phyloP scores from a whole-genome alignment of 2,113 vertebrate species.

The Sinocyclocheilus anophthalmus region DNA sequence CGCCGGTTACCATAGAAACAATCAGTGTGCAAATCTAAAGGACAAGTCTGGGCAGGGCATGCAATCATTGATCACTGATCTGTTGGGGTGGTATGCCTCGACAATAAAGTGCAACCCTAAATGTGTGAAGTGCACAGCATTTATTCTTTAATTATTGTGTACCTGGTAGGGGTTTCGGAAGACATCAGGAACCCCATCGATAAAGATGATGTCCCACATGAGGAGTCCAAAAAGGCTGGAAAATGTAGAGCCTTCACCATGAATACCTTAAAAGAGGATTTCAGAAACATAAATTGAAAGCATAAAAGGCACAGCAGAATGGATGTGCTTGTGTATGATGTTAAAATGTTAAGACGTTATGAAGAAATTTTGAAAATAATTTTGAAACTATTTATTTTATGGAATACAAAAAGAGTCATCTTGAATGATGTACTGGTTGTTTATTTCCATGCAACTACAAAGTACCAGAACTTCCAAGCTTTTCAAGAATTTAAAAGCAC shows the following conservation, averaged over 20 bases:
- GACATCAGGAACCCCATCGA: constrained; percentile 85
- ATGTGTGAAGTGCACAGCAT: not conserved
- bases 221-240: constrained; percentile 86
- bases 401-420: not conserved
- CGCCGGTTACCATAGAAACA: constrained; percentile 86
- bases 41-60: constrained; percentile 73
- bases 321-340: not conserved
- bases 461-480: too few relatives aligned
- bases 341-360: too few relatives aligned
- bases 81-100: too few relatives aligned
- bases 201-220: constrained; percentile 92
- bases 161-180: constrained; percentile 94
- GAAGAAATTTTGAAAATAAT: not conserved
- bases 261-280: constrained; percentile 81
- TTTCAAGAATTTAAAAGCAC: too few relatives aligned
- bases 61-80: not conserved
- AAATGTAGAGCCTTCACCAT: constrained; percentile 95
- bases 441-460: not conserved
- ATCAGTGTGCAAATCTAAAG: constrained; percentile 90
- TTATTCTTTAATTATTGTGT: constrained; percentile 35
- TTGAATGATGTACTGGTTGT: not conserved
- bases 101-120: not conserved
- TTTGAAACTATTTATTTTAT: not conserved
- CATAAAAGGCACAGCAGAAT: not conserved
- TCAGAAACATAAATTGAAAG: not conserved